A percentile compares a stretch with the other conserved stretches of the same genome.
phyloP scores from a whole-genome alignment of 2,113 vertebrate genomes.

The Dipodomys ordii region DNA sequence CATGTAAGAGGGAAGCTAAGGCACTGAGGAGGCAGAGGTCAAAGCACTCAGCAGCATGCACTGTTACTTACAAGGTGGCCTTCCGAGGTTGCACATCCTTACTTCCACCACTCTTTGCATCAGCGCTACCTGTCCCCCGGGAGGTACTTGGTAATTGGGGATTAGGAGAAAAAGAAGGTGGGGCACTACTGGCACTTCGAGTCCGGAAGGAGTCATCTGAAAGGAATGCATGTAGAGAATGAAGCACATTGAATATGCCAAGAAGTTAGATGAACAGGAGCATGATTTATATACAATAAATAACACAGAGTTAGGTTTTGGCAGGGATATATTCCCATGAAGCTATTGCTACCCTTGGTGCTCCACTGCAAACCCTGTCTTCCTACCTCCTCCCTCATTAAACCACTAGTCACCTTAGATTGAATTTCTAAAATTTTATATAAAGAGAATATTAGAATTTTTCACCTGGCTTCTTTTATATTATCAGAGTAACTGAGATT shows the following conservation, averaged over 20 bases:
- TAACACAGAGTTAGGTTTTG: not conserved
- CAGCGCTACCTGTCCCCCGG: constrained; percentile 88
- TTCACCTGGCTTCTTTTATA: not conserved
- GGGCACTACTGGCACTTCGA: constrained; percentile 85
- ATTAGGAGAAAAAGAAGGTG: constrained; percentile 84
- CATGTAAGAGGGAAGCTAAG: not conserved
- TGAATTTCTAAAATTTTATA: not conserved
- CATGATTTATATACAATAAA: not conserved
- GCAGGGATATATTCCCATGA: not conserved
- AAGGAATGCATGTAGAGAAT: constrained; percentile 56
- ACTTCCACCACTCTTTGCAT: constrained; percentile 88
- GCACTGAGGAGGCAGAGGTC: not conserved
- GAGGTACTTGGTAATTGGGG: constrained; percentile 88
- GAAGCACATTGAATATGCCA: not conserved
- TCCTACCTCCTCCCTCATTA: too few species aligned
- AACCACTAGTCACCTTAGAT: not conserved
- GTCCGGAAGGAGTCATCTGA: constrained; percentile 91
- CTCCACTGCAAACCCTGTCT: fast-evolving
- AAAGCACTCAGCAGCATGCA: not conserved
- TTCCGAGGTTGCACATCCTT: constrained; percentile 93
- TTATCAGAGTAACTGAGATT: not conserved
- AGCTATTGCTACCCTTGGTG: not conserved
- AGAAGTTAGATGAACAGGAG: too few species aligned
- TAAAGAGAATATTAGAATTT: not conserved
- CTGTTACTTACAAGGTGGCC: constrained; percentile 91